Evolutionary conservation across 1,140 invertebrate genomes (phyloP), one percentile per base, ranked within the genome.

Genomic region (Atopsyche davidsoni): DNA sequence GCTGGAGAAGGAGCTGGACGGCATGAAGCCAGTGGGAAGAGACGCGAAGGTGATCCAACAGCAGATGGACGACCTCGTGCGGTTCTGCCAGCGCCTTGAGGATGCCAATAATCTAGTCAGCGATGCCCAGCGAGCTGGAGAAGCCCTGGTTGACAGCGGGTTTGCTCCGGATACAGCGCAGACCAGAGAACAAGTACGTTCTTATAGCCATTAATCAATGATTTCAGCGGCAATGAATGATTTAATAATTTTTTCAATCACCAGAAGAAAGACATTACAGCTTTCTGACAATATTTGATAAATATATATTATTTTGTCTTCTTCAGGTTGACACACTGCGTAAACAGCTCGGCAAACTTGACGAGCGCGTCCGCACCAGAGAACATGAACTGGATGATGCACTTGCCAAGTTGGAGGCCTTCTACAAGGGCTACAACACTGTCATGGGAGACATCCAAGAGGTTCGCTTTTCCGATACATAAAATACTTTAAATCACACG

Each of bases 1-100:
- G 31, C 64, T 96, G 11, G 93, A 96, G 64, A 80, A 83, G 28
- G 88, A 94, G 62, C 68, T 96, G 6, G 88, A 93, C 60, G 70
- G 72, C 2, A 87, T 95, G 78, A 85, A 85, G 60, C 83, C 92
- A 1, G 81, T 92, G 1, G 91, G 82, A 4, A 76, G 93, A 16
- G 92, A 96, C 62, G 79, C 94, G 16, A 87, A 89, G 62, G 83
- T 82, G 1, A 86, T 98, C 0, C 77, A 84, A 23, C 71, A 68
- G n/a, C 93, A 97, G 67, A 76, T 92, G 16, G 85, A 92, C 32
- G 89, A 96, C 55, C 75, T 89, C 1, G 73, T 71, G 18, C 78
- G 76, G 38, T 79, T 91, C 55, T 75, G 84, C 32, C 77, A 73
- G 35, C 87, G 83, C 57, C 62, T 89, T 46, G 80, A 77, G 52